These are phyloP conservation scores for Pogonomyrmex californicus DNA, from an alignment of 1,140 invertebrate genomes.

Conservation along the genomic window DNA sequence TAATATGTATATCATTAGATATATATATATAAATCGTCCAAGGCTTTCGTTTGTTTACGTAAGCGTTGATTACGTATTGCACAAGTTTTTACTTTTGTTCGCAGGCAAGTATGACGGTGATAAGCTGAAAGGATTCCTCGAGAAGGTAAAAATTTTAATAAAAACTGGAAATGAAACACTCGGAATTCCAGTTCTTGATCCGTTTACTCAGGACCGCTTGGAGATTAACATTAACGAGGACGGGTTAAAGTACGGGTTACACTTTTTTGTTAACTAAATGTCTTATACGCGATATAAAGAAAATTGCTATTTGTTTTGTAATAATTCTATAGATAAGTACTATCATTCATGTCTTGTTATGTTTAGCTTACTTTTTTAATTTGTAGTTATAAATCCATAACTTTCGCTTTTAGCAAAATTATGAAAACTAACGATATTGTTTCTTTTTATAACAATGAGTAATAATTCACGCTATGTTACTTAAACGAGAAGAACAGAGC, in stretches of 20 bases:
- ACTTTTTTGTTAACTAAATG: slow-evolving; percentile 1
- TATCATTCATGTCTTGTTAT: not conserved
- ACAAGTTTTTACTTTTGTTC: not conserved
- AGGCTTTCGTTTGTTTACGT: not conserved
- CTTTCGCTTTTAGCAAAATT: not conserved
- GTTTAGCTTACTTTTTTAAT: not conserved
- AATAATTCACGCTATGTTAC: not conserved
- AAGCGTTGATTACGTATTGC: not conserved
- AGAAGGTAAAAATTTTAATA: not conserved
- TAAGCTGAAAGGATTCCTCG: not conserved
- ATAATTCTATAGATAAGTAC: not conserved
- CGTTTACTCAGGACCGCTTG: not conserved
- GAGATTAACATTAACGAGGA: not conserved
- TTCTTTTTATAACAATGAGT: not conserved
- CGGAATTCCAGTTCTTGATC: slow-evolving; percentile 14
- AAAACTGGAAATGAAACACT: not conserved
- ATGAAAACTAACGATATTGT: not conserved
- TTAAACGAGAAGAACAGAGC: not conserved
- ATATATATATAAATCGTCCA: not conserved
- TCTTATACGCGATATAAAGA: not conserved
- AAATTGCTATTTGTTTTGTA: not conserved
- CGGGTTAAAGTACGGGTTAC: not conserved
- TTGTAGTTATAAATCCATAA: not conserved
- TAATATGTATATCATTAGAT: not conserved
- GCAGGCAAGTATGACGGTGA: not conserved